Evolutionary conservation across 1,140 invertebrate species (phyloP), one percentile per base, ranked within the genome.

Genomic region (Diorhabda carinulata): DNA sequence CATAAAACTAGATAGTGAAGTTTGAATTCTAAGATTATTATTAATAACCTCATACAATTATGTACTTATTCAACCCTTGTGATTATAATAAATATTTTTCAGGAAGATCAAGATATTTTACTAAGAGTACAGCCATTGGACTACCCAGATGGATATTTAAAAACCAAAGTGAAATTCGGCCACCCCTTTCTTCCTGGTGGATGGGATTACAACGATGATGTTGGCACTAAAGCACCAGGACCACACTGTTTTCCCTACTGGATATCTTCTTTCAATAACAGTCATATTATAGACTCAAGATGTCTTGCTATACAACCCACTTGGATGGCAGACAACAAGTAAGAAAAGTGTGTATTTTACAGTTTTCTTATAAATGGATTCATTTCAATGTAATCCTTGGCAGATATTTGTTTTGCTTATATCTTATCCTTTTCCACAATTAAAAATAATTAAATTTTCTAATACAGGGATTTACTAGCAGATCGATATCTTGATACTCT

Each of bases 261-360:
- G 74, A 87, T 87, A 43, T 84, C 83, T 10, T 84, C 86, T 43
- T 84, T 86, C 43, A 81, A 81, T 69, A 79, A 85, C 43, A 81
- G 83, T 40, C 72, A 73, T 4, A 74, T 86, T 41, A 74, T 87
- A 5, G 78, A 84, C 64, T 82, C 80, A 25, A 84, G 86, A 9
- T 91, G 89, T 76, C 77, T 90, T 42, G 84, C 84, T 72, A 86
- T 89, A 47, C 83, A 87, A 73, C 88, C 88, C 0, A 86, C 84
- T 3, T 90, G 89, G 89, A 90, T 91, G 88, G 81, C 83, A 64
- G 86, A 88, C 77, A 82, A 86, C 75, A 88, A 83, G 87, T 87
- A 79, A 5, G 25, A 57, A 66, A 58, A 43, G 57, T 66, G 56
- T 66, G 52, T 60, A 59, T 42, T 25, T 25, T 25, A 25, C 6